Base-by-base conservation (phyloP, 1,140 invertebrate species). In the Drosophila leontia region DNA sequence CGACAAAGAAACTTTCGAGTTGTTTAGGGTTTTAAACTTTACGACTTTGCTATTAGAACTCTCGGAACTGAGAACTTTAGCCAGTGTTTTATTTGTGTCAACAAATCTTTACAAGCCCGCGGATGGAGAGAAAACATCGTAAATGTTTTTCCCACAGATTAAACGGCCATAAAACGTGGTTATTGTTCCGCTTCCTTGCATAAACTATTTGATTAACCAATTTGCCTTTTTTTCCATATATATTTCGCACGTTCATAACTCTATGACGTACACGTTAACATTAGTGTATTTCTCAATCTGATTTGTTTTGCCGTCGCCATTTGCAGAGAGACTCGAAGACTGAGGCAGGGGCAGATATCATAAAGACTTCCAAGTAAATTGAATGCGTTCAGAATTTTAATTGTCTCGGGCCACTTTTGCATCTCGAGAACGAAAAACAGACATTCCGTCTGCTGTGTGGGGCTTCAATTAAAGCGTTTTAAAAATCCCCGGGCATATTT, bases 401-500 rank as follows among this genome's bases (percentile, higher is more conserved):
- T 88, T 90, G 84, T 64, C 81, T 67, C 76, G 77, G 69, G 63
- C 79, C 83, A 88, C 84, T 87, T 88, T 81, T 78, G 84, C 84
- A 84, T 84, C 84, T 78, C 78, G 68, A 88, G 81, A 88, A 84
- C 48, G 44, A 80, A 87, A 86, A 88, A 88, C 84, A 88, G 84
- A 88, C 84, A 90, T 84, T 65, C 75, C 80, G 85, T 87, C 84
- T 88, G 84, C 59, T 69, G 68, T 50, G 61, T 37, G 76, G 77
- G 72, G 78, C 81, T 67, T 84, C 85, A 88, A 88, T 88, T 90
- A 88, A 90, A 90, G 78, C 74, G 67, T 88, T 88, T 88, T 75
- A 78, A 81, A 88, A 87, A 88, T 90, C 81, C 63, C 70, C 62
- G 74, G 84, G 85, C 84, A 88, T 88, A 88, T 84, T 88, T 88